Evolutionary conservation across 2,113 vertebrate species (phyloP).

Genomic region (Pseudopodoces humilis): DNA sequence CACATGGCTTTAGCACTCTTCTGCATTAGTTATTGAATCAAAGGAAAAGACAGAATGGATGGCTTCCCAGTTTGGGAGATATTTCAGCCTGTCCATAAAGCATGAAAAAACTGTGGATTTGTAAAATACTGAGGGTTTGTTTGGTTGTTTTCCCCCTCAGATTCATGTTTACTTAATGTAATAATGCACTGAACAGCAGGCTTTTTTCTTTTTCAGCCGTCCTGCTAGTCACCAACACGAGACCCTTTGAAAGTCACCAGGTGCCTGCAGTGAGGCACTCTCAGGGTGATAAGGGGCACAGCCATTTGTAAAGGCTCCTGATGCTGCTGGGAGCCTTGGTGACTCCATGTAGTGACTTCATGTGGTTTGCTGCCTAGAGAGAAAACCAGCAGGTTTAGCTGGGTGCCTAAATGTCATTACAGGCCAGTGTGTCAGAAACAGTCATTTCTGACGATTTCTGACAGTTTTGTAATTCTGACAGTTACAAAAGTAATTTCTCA

Average conservation of each 20-base stretch:
- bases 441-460: background rate
- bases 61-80: background rate
- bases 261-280: background rate
- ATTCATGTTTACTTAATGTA: background rate
- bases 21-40: background rate
- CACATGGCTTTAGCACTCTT: background rate
- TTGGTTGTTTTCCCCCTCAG: background rate
- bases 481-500: background rate
- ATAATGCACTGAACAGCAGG: background rate
- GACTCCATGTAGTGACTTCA: background rate
- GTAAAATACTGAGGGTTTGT: background rate
- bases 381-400: slow-evolving; percentile 12
- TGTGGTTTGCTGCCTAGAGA: slow-evolving; percentile 6
- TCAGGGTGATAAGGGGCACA: background rate
- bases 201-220: background rate
- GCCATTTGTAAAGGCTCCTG: background rate
- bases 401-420: background rate
- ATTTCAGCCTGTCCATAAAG: background rate
- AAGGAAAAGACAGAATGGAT: background rate
- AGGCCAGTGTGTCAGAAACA: slow-evolving; percentile 12
- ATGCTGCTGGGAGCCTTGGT: background rate
- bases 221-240: background rate
- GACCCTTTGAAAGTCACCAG: background rate
- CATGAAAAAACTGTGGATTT: background rate
- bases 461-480: too few relatives aligned